Percentiles rank a stretch among this genome's conserved stretches.
These are phyloP conservation scores for Artibeus jamaicensis DNA, from an alignment of 2,797 vertebrate genomes.

Conservation along the genomic window DNA sequence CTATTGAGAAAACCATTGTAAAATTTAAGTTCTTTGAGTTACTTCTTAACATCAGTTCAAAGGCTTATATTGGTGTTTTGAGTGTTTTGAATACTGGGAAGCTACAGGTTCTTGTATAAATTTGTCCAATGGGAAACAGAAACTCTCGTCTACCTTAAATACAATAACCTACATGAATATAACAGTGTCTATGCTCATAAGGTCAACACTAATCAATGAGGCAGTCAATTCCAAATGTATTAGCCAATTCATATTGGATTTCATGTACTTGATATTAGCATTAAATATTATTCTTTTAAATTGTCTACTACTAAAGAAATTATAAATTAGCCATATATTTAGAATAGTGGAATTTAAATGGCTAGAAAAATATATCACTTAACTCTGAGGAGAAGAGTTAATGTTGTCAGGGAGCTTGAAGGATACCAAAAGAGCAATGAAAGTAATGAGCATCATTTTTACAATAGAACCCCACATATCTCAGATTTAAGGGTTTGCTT, in stretches of 20 bases:
- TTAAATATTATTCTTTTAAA: not conserved
- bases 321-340: conserved; percentile 1
- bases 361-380: not conserved
- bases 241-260: not conserved
- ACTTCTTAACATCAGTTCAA: not conserved
- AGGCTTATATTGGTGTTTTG: not conserved
- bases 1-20: not conserved
- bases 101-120: not conserved
- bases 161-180: conserved; percentile 4
- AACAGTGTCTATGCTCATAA: not conserved
- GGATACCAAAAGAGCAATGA: not conserved
- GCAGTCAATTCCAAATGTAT: conserved; percentile 14
- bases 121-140: not conserved
- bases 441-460: not conserved
- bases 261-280: not conserved
- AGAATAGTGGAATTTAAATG: not conserved
- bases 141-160: not conserved
- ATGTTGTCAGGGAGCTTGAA: not conserved
- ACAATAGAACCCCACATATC: not conserved
- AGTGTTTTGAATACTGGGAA: not conserved
- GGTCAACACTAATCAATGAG: not conserved
- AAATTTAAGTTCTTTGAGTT: not conserved
- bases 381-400: not conserved
- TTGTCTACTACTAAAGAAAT: not conserved
- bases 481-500: not conserved